Conservation (phyloP, 2,888 invertebrate species). For the Tiphia femorata region DNA sequence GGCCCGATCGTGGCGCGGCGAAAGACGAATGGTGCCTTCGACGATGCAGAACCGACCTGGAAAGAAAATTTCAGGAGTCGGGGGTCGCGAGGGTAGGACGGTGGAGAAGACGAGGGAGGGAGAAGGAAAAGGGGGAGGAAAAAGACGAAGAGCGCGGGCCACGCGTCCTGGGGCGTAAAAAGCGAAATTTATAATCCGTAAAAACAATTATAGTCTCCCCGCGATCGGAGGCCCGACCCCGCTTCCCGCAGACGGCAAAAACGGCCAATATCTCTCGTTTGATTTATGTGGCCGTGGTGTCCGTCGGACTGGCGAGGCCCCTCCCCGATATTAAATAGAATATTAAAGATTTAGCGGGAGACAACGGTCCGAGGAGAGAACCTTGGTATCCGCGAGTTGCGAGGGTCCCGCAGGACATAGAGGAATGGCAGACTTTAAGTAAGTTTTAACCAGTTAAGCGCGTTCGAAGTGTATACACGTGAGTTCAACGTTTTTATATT, state of each 20-base stretch:
- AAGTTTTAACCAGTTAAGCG: no score
- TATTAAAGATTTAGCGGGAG: constrained; percentile 62
- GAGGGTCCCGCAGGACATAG: no score
- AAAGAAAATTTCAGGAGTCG: constrained; percentile 31
- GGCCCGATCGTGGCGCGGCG: no score
- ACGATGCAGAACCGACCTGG: constrained; percentile 5
- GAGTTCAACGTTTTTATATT: no score
- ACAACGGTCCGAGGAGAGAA: constrained; percentile 46
- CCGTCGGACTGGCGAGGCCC: constrained; percentile 34
- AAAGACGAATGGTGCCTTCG: constrained; percentile 28
- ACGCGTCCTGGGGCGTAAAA: constrained; percentile 31
- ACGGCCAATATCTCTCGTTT: constrained; percentile 64
- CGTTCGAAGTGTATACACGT: no score
- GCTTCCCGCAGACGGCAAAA: constrained; percentile 55
- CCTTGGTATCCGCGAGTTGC: no score
- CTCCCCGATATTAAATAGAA: constrained; percentile 63
- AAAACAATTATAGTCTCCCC: constrained; percentile 62
- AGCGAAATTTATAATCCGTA: constrained; percentile 66
- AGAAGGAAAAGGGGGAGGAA: not conserved
- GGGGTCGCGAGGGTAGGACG: constrained; percentile 18
- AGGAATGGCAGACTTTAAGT: no score
- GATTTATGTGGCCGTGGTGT: constrained; percentile 58
- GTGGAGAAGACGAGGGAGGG: not conserved
- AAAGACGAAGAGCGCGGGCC: constrained; percentile 6
- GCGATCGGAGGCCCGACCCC: constrained; percentile 29